These are phyloP conservation scores for Limonius californicus DNA, from an alignment of 1,140 invertebrate genomes.

Conservation along the genomic window DNA sequence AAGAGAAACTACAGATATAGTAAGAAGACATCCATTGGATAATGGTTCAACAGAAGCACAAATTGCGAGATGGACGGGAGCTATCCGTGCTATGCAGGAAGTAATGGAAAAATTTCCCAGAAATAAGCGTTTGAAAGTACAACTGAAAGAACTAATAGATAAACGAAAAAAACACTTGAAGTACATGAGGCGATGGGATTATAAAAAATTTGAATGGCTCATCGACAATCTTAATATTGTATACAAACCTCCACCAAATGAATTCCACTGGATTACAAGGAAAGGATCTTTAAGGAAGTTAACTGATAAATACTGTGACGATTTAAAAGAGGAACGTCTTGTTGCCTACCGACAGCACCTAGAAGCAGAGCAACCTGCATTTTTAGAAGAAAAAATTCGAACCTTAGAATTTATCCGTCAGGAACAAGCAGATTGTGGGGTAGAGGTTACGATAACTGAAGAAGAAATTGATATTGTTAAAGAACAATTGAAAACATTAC, in stretches of 20 bases:
- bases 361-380: conserved; percentile 63
- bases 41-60: conserved; percentile 53
- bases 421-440: conserved; percentile 64
- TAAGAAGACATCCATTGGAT: conserved; percentile 57
- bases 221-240: conserved; percentile 73
- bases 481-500: conserved; percentile 50
- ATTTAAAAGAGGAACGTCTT: conserved; percentile 61
- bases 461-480: conserved; percentile 61
- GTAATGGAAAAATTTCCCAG: conserved; percentile 49
- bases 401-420: conserved; percentile 64
- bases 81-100: conserved; percentile 55
- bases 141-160: conserved; percentile 69
- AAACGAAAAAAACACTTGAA: conserved; percentile 70
- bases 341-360: conserved; percentile 57
- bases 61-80: conserved; percentile 50
- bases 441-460: conserved; percentile 59
- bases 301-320: conserved; percentile 62
- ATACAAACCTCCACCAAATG: conserved; percentile 64
- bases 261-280: conserved; percentile 58
- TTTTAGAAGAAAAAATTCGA: conserved; percentile 59
- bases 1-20: conserved; percentile 49
- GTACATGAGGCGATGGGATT: conserved; percentile 67
- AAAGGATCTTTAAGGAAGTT: conserved; percentile 64
- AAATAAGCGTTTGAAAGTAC: conserved; percentile 53
- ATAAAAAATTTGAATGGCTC: conserved; percentile 83